phyloP scores from a whole-genome alignment of 2,113 vertebrate genomes.

The Fulica atra region DNA sequence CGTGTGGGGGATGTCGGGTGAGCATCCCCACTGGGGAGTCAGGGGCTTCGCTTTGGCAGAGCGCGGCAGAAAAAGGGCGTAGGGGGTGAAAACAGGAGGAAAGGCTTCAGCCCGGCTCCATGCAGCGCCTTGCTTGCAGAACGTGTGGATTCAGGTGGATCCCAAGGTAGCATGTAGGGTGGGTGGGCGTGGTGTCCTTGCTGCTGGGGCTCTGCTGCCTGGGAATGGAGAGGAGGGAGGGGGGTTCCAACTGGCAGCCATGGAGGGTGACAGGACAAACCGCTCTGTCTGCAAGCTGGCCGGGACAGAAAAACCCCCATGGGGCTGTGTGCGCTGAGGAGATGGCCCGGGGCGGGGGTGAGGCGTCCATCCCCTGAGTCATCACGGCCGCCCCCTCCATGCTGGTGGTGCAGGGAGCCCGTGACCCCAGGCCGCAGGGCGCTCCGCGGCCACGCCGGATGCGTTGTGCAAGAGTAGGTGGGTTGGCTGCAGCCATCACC shows the following conservation, averaged over 20 bases:
- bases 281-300: fast-evolving
- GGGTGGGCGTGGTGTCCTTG: background rate
- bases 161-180: background rate
- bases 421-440: background rate
- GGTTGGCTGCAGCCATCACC: background rate
- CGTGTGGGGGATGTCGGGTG: fast-evolving
- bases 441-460: background rate
- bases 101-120: background rate
- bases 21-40: background rate
- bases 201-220: background rate
- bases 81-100: background rate
- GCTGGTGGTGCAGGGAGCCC: background rate
- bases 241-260: background rate
- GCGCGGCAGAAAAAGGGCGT: background rate
- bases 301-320: fast-evolving
- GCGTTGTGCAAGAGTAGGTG: constrained; percentile 62
- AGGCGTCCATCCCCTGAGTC: background rate
- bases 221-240: background rate
- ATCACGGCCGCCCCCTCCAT: background rate
- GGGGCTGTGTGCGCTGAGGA: background rate
- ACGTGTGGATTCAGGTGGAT: background rate
- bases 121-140: background rate
- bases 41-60: background rate
- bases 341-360: background rate
- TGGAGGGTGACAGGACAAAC: background rate